Base-by-base conservation (phyloP, 1,140 invertebrate genomes). In the silkworm (Bombyx mori) region DNA sequence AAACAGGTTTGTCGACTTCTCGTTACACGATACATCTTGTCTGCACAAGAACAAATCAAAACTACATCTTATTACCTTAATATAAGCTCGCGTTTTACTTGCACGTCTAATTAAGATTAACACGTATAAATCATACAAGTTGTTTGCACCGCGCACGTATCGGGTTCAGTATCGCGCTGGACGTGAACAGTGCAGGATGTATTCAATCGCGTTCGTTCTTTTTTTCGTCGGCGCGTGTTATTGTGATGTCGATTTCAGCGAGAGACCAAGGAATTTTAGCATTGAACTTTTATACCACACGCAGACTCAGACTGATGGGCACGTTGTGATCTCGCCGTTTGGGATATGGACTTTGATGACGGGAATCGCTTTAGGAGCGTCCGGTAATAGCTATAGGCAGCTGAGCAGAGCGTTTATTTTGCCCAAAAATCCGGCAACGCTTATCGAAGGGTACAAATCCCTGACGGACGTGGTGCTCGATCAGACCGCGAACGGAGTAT, bases 331-430 rank as follows among this genome's bases (percentile, higher is more conserved):
- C 52, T 85, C 83, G 18, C 83, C 83, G 0, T 82, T 85, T 47
- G 83, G 83, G 52, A 77, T 87, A 61, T 87, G 84, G 84, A 80
- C 71, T 43, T 61, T 87, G 9, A 69, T 87, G 71, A 80, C 79
- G 2, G 79, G 73, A 8, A 65, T 85, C 1, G 66, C 84, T 0
- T 44, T 81, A n/a, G 82, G 84, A 10, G 75, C 83, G 6, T 74
- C 65, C 0, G 82, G 69, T 8, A 61, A 70, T 18, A 77, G 68
- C 48, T 75, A 71, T 60, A 67, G 57, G 7, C 60, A 79, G 54
- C 57, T 82, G 6, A 51, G 61, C 5, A 65, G 59, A 56, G 73
- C 84, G 10, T 75, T 82, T 54, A 61, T 81, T 43, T 61, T 87
- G 5, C 79, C 83, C 1, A 69, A 59, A 12, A 72, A 74, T 18